Percentiles rank a stretch among this genome's conserved stretches.
Evolutionary conservation across 2,888 invertebrate species (phyloP).

Genomic region (Tetheella fluctuosa): DNA sequence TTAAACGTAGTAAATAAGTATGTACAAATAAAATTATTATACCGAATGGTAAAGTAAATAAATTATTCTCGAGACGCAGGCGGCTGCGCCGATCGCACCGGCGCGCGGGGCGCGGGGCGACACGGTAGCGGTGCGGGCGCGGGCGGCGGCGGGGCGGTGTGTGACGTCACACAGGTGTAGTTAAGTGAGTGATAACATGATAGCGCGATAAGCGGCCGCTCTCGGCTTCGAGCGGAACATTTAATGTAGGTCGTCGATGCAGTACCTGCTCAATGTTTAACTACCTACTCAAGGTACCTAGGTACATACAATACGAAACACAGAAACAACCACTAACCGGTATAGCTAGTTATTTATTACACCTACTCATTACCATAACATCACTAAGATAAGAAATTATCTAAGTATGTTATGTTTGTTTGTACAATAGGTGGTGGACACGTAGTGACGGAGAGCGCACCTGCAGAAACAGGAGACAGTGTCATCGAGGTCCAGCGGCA

Average conservation of each 20-base stretch:
- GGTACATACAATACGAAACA: not conserved
- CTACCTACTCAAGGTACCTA: not conserved
- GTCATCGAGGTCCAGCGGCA: conserved; percentile 86
- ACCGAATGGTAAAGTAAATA: too few species aligned
- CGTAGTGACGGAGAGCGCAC: conserved; percentile 66
- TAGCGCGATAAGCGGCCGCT: conserved; percentile 46
- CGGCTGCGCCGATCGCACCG: too few species aligned
- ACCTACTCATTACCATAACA: conserved; percentile 25
- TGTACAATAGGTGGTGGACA: not conserved
- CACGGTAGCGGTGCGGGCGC: not conserved
- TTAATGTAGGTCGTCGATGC: conserved; percentile 16
- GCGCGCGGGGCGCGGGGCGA: conserved; percentile 2
- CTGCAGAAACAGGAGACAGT: conserved; percentile 93
- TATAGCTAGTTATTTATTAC: conserved; percentile 31
- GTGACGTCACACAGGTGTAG: conserved; percentile 67
- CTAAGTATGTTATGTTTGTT: too few species aligned
- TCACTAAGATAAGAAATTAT: not conserved
- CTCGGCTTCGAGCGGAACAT: conserved; percentile 17
- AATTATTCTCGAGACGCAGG: too few species aligned
- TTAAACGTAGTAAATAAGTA: too few species aligned
- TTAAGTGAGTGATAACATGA: conserved; percentile 51
- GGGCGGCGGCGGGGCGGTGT: not conserved
- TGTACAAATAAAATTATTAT: too few species aligned
- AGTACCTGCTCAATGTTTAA: conserved; percentile 1
- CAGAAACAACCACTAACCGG: conserved; percentile 37